Conservation (phyloP, 2,797 vertebrate species). For the Dipus sagitta region DNA sequence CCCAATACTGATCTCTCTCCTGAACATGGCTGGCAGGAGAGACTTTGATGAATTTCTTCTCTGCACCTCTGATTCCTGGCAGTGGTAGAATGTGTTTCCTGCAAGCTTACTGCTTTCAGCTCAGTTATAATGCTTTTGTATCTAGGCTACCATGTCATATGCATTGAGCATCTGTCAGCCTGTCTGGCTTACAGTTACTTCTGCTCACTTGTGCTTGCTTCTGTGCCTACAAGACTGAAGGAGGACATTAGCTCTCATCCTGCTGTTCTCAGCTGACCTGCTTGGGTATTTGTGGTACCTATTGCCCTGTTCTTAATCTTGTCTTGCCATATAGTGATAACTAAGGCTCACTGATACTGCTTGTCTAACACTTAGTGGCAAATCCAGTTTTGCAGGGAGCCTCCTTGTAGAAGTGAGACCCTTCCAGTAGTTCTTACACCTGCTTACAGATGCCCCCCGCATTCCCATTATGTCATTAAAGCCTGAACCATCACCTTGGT, state of each 20-base stretch:
- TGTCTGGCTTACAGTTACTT: neutral
- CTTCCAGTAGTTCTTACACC: neutral
- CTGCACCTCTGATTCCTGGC: neutral
- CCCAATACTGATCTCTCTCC: neutral
- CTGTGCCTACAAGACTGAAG: neutral
- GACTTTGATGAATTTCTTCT: neutral
- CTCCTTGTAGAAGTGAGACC: neutral
- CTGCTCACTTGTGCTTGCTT: neutral
- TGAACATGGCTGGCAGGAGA: neutral
- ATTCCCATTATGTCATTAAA: neutral
- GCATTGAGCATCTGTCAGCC: neutral
- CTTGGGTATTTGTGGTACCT: neutral
- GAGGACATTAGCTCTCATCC: neutral
- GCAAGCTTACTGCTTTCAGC: neutral
- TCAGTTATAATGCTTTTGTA: neutral
- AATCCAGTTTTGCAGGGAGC: neutral
- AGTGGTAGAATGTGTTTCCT: neutral
- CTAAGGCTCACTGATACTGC: neutral
- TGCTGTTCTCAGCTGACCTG: too few species aligned
- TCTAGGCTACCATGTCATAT: rapidly evolving
- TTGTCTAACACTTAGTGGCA: neutral
- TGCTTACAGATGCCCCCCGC: rapidly evolving
- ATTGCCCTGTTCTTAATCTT: neutral
- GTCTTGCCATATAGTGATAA: slow-evolving; percentile 40
- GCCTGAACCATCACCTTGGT: neutral